These are phyloP conservation scores for Monomorium pharaonis DNA, from an alignment of 1,140 invertebrate species.

Conservation along the genomic window DNA sequence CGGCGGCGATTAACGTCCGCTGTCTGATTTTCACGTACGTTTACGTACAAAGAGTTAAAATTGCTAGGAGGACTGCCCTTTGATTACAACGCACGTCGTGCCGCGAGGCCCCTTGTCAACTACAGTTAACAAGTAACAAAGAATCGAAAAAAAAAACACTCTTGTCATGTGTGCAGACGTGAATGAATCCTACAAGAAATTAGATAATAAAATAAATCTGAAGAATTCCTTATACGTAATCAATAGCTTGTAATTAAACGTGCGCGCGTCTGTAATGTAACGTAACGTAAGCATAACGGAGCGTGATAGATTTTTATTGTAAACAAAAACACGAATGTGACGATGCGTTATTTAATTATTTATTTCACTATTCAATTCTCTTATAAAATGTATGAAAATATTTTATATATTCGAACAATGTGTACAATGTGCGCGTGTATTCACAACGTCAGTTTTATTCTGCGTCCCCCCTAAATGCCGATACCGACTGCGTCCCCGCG, in stretches of 20 bases:
- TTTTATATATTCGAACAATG: not conserved
- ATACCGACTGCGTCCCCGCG: slow-evolving; percentile 26
- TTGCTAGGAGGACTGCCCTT: slow-evolving; percentile 55
- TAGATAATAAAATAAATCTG: not conserved
- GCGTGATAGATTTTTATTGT: not conserved
- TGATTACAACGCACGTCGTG: slow-evolving; percentile 59
- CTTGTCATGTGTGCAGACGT: not conserved
- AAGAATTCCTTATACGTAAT: not conserved
- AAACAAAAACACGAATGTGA: too few relatives aligned
- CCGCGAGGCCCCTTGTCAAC: not conserved
- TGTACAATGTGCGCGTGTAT: not conserved
- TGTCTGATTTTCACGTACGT: slow-evolving; percentile 59
- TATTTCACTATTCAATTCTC: not conserved
- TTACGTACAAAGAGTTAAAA: slow-evolving; percentile 69
- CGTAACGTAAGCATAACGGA: not conserved
- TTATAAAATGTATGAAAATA: not conserved
- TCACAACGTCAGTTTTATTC: not conserved
- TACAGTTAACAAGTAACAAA: not conserved
- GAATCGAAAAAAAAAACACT: slow-evolving; percentile 5
- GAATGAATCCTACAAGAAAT: not conserved
- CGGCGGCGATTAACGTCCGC: not conserved
- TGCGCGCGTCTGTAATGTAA: not conserved
- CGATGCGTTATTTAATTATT: not conserved
- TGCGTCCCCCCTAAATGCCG: not conserved
- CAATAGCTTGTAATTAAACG: not conserved